Base-by-base conservation (phyloP, 1,140 invertebrate species). In the Drosophila kepulauana region DNA sequence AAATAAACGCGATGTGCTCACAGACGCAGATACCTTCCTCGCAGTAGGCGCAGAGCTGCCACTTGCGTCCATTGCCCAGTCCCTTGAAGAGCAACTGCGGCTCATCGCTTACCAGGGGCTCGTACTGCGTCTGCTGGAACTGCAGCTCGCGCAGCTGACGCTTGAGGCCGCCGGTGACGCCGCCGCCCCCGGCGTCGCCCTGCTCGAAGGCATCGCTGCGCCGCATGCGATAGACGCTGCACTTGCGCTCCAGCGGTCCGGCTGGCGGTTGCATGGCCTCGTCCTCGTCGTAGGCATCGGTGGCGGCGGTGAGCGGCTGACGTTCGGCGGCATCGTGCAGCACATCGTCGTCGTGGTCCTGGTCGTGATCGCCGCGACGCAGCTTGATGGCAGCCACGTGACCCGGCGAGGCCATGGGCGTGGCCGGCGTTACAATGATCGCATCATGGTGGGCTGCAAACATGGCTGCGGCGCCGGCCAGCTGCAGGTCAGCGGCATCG, bases 371-470 rank as follows among this genome's bases (percentile, higher is more conserved):
- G 8, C 78, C 78, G 3, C 75, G 82, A 5, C 81, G 75, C 61
- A 81, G 71, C 61, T 91, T 92, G 35, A 68, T 15, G 16, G 45
- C 58, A 2, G 62, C 74, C 48, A 77, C 79, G 57, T 91, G 92
- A 5, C 91, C 91, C 28, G 92, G 92, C 68, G 92, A 93, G 71
- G 92, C 85, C 81, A 92, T 90, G 69, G 92, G 92, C 61, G 92
- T 92, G 81, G 92, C 92, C 63, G 92, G 92, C 71, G 92, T 93
- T 73, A 93, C 80, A 82, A 93, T 92, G 71, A 93, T 92, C 72
- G 89, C 66, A 82, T 92, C 92, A 75, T 90, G 91, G 52, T 79
- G 82, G 59, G 82, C 73, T 59, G 79, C 64, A 75, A 79, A 78
- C 66, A 91, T 81, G 58, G 71, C 68, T 48, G 69, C 66, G 51